phyloP scores from a whole-genome alignment of 2,113 vertebrate genomes.

The Pampusana beccarii region DNA sequence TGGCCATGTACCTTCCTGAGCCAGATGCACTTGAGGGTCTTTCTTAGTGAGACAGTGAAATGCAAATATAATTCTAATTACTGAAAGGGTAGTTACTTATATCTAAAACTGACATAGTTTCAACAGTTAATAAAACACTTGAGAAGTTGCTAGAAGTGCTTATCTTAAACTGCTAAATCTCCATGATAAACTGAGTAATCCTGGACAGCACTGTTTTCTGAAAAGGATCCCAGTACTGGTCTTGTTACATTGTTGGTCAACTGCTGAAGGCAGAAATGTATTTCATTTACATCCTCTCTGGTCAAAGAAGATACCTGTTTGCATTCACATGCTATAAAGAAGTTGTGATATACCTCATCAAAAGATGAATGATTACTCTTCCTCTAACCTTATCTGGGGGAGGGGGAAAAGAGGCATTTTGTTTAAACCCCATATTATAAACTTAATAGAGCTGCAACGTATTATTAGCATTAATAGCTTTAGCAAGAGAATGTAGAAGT shows the following conservation, averaged over 20 bases:
- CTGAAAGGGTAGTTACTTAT: not conserved
- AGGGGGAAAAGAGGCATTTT: not conserved
- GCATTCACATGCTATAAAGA: not conserved
- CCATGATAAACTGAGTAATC: not conserved
- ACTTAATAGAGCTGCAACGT: not conserved
- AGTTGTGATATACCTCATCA: not conserved
- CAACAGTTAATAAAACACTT: not conserved
- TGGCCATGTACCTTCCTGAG: not conserved
- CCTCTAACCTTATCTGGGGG: not conserved
- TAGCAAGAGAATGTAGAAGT: not conserved
- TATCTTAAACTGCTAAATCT: not conserved
- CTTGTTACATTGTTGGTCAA: not conserved
- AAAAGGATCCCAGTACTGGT: not conserved
- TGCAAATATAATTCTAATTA: not conserved
- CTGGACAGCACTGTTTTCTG: not conserved
- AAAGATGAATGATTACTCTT: not conserved
- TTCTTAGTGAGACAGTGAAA: not conserved
- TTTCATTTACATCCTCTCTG: not conserved
- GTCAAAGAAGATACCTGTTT: not conserved
- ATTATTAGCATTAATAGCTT: not conserved
- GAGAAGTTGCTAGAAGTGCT: not conserved
- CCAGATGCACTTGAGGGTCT: not conserved
- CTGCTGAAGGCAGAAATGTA: not conserved
- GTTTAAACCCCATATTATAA: not conserved
- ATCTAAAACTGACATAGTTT: not conserved